Evolutionary conservation across 2,888 invertebrate species (phyloP).

Genomic region (Rotaria socialis): DNA sequence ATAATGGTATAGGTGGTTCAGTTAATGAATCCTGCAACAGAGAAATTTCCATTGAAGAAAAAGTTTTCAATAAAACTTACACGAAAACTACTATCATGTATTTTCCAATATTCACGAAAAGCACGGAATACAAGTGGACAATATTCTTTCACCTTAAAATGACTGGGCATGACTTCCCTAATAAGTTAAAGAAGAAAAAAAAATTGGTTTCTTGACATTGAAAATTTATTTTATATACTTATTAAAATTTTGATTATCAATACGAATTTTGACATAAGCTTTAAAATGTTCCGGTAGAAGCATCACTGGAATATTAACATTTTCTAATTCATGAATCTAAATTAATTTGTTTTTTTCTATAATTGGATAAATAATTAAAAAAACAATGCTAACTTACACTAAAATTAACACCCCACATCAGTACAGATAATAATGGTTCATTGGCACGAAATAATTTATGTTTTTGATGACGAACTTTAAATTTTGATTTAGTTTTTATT

Average conservation of each 20-base stretch:
- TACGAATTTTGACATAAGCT: slow-evolving; percentile 93
- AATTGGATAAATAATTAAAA: too few species aligned
- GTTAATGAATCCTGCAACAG: background rate
- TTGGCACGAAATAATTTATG: slow-evolving; percentile 97
- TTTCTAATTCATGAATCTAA: slow-evolving; percentile 93
- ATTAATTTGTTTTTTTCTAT: background rate
- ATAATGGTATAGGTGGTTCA: slow-evolving; percentile 7
- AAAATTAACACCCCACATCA: slow-evolving; percentile 99
- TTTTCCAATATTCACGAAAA: slow-evolving; percentile 89
- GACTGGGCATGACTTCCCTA: slow-evolving; percentile 73
- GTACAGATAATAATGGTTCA: slow-evolving; percentile 94
- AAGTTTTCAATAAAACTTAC: background rate
- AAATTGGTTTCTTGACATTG: background rate
- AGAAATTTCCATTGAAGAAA: background rate
- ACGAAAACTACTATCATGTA: slow-evolving; percentile 77
- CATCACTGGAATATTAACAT: slow-evolving; percentile 97
- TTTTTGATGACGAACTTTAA: slow-evolving; percentile 91
- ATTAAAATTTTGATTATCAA: slow-evolving; percentile 97
- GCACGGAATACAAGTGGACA: slow-evolving; percentile 96
- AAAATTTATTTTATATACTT: slow-evolving; percentile 70
- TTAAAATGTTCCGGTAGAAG: slow-evolving; percentile 97
- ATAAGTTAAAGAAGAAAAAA: background rate
- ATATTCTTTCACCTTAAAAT: slow-evolving; percentile 99
- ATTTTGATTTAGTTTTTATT: slow-evolving; percentile 44
- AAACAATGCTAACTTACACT: slow-evolving; percentile 68